Conservation (phyloP, 2,888 invertebrate genomes). For the Glyphotaelius pellucidus region DNA sequence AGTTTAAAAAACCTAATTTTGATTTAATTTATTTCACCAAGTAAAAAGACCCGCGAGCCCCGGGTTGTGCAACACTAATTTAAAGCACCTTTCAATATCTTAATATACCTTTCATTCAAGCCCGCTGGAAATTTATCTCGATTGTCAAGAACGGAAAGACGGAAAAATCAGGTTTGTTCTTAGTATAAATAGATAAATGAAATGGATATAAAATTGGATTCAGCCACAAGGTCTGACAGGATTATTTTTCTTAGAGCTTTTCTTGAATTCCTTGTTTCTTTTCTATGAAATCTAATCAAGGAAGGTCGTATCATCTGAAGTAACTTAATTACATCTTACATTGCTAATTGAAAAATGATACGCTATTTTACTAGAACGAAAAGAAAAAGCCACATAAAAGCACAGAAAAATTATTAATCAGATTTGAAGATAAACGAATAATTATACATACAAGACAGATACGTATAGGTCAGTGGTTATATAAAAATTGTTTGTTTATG, state of each 20-base stretch:
- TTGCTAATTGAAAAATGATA: neutral
- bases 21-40: too few species aligned
- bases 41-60: too few species aligned
- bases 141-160: neutral
- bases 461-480: too few species aligned
- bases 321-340: neutral
- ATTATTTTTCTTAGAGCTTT: neutral
- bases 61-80: neutral
- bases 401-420: neutral
- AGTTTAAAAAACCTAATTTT: too few species aligned
- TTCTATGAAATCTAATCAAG: neutral
- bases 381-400: neutral
- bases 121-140: neutral
- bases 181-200: neutral
- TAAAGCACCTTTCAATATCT: neutral
- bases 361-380: neutral
- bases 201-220: neutral
- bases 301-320: neutral
- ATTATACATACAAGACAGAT: neutral
- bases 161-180: neutral
- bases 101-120: too few species aligned
- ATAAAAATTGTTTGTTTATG: too few species aligned
- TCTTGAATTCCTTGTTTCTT: neutral
- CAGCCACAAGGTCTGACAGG: neutral
- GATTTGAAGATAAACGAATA: neutral